Conservation (phyloP, 2,888 invertebrate genomes). For the Ypsolopha scabrella region DNA sequence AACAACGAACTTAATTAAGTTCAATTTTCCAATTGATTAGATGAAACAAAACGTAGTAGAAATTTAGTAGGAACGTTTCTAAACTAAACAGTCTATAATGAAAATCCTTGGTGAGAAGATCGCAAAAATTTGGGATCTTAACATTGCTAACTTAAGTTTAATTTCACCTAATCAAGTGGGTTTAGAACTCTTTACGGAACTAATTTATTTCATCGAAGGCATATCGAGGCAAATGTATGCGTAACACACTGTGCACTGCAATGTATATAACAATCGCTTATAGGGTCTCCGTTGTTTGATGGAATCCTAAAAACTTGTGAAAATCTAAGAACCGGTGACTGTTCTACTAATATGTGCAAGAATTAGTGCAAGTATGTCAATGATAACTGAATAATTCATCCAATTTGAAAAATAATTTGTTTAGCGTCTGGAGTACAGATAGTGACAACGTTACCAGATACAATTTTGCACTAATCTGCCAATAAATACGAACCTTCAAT, state of each 20-base stretch:
- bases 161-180: constrained; percentile 57
- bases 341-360: too few species aligned
- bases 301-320: too few species aligned
- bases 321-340: too few species aligned
- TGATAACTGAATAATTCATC: too few species aligned
- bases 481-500: neutral
- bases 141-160: constrained; percentile 26
- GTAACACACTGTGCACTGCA: constrained; percentile 13
- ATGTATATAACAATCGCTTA: neutral
- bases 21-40: constrained; percentile 46
- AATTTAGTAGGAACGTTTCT: constrained; percentile 51
- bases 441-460: neutral
- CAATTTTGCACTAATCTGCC: neutral
- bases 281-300: too few species aligned
- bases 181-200: constrained; percentile 21
- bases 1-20: constrained; percentile 4
- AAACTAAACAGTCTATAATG: constrained; percentile 34
- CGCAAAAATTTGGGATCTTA: constrained; percentile 59
- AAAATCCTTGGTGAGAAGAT: constrained; percentile 63
- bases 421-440: too few species aligned
- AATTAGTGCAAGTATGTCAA: too few species aligned
- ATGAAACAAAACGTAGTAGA: constrained; percentile 32
- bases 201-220: constrained; percentile 49
- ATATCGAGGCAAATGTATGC: constrained; percentile 33
- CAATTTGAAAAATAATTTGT: too few species aligned